Percentiles rank a stretch among this genome's conserved stretches.
These are phyloP conservation scores for Meteorus cinctellus DNA, from an alignment of 2,888 invertebrate genomes.

Conservation along the genomic window DNA sequence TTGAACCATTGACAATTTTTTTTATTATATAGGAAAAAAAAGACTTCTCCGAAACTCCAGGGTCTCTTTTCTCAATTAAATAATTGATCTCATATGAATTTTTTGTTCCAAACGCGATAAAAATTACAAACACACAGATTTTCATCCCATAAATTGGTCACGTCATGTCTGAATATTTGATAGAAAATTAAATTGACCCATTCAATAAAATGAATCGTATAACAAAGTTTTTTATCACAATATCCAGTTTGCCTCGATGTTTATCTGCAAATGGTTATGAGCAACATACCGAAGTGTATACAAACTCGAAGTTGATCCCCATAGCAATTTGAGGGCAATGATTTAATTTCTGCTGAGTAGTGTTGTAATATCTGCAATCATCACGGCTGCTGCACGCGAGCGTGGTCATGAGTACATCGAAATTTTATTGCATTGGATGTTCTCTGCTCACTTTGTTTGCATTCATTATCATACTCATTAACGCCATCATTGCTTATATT, in stretches of 20 bases:
- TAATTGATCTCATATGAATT: too few species aligned
- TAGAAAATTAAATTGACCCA: neutral
- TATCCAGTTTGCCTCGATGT: neutral
- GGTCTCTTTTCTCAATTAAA: too few species aligned
- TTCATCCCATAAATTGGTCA: neutral
- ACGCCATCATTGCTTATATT: neutral
- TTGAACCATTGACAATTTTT: too few species aligned
- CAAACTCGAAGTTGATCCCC: neutral
- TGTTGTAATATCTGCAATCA: neutral
- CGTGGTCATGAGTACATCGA: too few species aligned
- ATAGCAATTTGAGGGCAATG: neutral
- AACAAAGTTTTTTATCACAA: neutral
- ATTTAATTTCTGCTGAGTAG: slow-evolving; percentile 8
- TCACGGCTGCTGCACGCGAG: too few species aligned
- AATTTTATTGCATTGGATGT: too few species aligned
- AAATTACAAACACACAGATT: neutral
- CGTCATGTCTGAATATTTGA: neutral
- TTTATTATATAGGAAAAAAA: too few species aligned
- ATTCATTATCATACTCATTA: neutral
- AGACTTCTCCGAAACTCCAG: too few species aligned
- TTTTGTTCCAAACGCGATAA: too few species aligned
- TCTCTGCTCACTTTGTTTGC: neutral
- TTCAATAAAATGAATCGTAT: neutral
- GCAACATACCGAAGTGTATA: neutral
- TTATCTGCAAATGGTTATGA: neutral